Evolutionary conservation across 53 echinoderm and acorn worm species (phyloP).

Genomic region (Holothuria scabra): DNA sequence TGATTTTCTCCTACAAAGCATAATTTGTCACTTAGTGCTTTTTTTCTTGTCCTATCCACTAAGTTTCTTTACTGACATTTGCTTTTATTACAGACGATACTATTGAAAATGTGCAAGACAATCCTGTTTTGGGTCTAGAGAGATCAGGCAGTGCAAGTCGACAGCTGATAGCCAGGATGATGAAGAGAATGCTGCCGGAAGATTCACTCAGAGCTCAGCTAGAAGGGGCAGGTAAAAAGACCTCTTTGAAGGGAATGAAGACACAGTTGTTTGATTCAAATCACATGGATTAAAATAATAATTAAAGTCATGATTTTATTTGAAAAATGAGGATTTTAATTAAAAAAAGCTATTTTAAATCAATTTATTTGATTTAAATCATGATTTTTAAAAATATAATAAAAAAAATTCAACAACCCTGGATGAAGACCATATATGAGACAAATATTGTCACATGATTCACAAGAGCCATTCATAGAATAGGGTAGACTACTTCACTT

Average conservation of each 20-base stretch:
- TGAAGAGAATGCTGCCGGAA: constrained; percentile 81
- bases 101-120: constrained; percentile 26
- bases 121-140: constrained; percentile 12
- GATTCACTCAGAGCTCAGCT: constrained; percentile 85
- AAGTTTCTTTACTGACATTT: background rate
- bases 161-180: constrained; percentile 76
- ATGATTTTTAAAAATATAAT: too few relatives aligned
- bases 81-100: constrained; percentile 6
- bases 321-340: too few relatives aligned
- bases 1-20: background rate
- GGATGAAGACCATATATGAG: too few relatives aligned
- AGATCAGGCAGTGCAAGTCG: constrained; percentile 60
- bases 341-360: too few relatives aligned
- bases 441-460: too few relatives aligned
- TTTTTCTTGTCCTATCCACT: background rate
- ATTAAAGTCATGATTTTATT: too few relatives aligned
- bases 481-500: too few relatives aligned
- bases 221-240: constrained; percentile 79
- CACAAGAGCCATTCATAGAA: too few relatives aligned
- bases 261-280: too few relatives aligned
- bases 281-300: too few relatives aligned
- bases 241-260: background rate
- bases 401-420: too few relatives aligned
- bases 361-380: too few relatives aligned
- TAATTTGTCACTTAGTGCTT: background rate